A percentile compares a stretch with the other conserved stretches of the same genome.
phyloP scores from a whole-genome alignment of 2,888 invertebrate genomes.

The Calameuta filiformis region DNA sequence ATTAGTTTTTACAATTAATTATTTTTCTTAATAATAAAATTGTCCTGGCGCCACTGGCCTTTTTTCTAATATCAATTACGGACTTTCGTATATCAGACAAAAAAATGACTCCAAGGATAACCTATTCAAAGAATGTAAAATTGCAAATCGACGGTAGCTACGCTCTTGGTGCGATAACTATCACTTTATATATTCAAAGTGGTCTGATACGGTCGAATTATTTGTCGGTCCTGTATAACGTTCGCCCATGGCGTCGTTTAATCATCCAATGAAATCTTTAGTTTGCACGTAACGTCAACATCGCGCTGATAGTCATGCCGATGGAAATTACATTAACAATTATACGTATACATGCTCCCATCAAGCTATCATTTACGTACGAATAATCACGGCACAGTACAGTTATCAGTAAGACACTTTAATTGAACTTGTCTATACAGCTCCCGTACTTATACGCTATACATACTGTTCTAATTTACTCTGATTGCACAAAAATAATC shows the following conservation, averaged over 20 bases:
- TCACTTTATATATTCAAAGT: neutral
- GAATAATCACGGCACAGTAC: neutral
- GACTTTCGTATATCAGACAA: neutral
- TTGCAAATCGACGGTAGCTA: neutral
- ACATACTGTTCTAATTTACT: neutral
- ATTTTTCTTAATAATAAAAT: neutral
- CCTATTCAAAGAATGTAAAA: neutral
- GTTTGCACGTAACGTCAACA: neutral
- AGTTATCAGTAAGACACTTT: neutral
- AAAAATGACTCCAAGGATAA: neutral
- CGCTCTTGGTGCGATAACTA: neutral
- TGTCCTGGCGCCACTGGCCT: neutral
- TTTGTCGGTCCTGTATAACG: neutral
- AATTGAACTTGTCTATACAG: neutral
- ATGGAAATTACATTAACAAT: neutral
- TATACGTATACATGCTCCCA: neutral
- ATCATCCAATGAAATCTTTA: neutral
- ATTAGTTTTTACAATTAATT: neutral
- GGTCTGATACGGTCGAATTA: neutral
- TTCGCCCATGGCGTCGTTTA: neutral
- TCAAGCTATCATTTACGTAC: neutral
- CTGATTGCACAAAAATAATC: neutral
- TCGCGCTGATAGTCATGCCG: neutral
- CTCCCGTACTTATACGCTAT: neutral
- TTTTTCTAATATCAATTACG: neutral